phyloP scores from a whole-genome alignment of 2,888 invertebrate genomes.

The Leucoma salicis region DNA sequence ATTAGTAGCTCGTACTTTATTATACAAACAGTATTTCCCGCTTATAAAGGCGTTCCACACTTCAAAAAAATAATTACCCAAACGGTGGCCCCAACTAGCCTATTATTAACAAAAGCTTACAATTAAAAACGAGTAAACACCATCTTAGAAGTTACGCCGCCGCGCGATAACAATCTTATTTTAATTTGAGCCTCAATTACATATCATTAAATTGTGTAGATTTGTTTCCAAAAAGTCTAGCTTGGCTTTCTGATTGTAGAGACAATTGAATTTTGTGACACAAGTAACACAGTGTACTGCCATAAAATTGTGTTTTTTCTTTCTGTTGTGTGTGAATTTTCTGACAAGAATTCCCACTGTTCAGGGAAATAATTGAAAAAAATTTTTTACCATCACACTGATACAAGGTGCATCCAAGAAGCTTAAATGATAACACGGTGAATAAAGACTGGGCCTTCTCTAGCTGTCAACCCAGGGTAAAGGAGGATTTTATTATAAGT shows the following conservation, averaged over 20 bases:
- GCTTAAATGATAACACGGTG: too few species aligned
- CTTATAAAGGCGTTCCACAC: slow-evolving; percentile 46
- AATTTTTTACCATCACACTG: too few species aligned
- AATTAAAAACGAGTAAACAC: slow-evolving; percentile 67
- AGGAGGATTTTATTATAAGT: too few species aligned
- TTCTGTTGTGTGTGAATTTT: too few species aligned
- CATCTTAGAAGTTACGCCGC: slow-evolving; percentile 51
- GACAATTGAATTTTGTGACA: slow-evolving; percentile 34
- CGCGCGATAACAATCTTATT: slow-evolving; percentile 43
- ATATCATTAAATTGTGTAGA: slow-evolving; percentile 31
- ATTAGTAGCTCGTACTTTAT: slow-evolving; percentile 34
- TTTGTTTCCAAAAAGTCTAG: slow-evolving; percentile 15
- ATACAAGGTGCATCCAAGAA: too few species aligned
- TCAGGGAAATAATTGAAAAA: too few species aligned
- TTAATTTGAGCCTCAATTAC: slow-evolving; percentile 47
- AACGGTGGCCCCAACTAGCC: slow-evolving; percentile 55
- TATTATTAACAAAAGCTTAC: slow-evolving; percentile 61
- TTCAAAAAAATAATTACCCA: slow-evolving; percentile 55
- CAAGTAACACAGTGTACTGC: too few species aligned
- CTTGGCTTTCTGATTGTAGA: slow-evolving; percentile 18
- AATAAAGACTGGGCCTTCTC: too few species aligned
- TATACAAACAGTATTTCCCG: slow-evolving; percentile 44
- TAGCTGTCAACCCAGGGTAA: too few species aligned
- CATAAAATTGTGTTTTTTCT: too few species aligned
- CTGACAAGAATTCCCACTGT: too few species aligned